A percentile compares a stretch with the other conserved stretches of the same genome.
Conservation (phyloP, 2,888 invertebrate species). For the Leptura quadrifasciata region DNA sequence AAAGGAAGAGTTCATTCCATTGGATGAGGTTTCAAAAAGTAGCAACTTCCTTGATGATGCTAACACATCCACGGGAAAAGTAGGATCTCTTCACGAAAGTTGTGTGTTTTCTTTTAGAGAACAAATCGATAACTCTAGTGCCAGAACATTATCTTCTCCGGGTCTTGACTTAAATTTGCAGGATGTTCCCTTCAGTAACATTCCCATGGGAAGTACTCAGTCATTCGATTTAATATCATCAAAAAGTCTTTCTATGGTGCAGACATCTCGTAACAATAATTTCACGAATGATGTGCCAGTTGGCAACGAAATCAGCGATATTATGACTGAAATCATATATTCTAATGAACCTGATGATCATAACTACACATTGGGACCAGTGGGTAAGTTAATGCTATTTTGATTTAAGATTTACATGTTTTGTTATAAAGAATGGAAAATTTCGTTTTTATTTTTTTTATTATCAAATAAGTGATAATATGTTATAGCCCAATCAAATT, state of each 20-base stretch:
- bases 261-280: neutral
- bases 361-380: conserved; percentile 34
- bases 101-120: conserved; percentile 26
- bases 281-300: conserved; percentile 14
- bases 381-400: neutral
- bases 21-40: neutral
- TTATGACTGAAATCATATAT: conserved; percentile 4
- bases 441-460: no score
- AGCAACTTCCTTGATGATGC: neutral
- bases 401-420: no score
- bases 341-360: conserved; percentile 24
- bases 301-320: neutral
- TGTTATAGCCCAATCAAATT: no score
- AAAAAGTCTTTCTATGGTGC: conserved; percentile 16
- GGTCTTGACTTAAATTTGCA: conserved; percentile 22
- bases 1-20: conserved; percentile 19
- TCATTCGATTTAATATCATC: conserved; percentile 15
- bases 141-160: neutral
- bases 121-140: neutral
- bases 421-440: no score
- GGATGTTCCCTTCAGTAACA: conserved; percentile 20
- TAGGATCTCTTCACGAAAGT: neutral
- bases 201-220: conserved; percentile 5
- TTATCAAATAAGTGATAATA: no score
- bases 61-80: neutral